Evolutionary conservation across 2,888 invertebrate genomes (phyloP).

Genomic region (Agriopis marginaria): DNA sequence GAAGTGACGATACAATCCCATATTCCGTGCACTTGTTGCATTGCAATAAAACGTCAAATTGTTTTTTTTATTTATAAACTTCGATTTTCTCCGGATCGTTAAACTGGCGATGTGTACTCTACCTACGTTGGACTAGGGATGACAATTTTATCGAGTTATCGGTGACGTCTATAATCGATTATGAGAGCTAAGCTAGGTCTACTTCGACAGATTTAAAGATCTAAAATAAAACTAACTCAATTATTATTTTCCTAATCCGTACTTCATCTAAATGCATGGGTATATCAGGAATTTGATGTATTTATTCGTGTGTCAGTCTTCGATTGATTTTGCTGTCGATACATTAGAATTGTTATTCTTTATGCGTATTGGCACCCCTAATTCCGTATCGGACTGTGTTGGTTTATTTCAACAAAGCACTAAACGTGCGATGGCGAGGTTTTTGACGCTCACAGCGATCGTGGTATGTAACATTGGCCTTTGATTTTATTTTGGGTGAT

Average conservation of each 20-base stretch:
- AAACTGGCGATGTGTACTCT: conserved; percentile 57
- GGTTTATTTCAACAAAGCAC: conserved; percentile 36
- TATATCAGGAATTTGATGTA: background rate
- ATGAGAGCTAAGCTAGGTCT: background rate
- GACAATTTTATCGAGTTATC: background rate
- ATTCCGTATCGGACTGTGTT: conserved; percentile 5
- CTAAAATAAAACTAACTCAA: too few species aligned
- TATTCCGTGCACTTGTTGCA: conserved; percentile 56
- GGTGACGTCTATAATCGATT: background rate
- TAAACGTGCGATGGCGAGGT: conserved; percentile 28
- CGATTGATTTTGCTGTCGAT: background rate
- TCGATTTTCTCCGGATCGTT: conserved; percentile 72
- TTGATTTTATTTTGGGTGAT: conserved; percentile 39
- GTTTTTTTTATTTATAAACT: conserved; percentile 81
- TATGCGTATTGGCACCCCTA: conserved; percentile 4
- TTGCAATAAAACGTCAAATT: conserved; percentile 70
- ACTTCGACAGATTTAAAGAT: too few species aligned
- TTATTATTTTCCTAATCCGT: too few species aligned
- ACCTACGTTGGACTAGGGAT: conserved; percentile 16
- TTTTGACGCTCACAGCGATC: conserved; percentile 28
- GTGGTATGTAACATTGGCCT: conserved; percentile 35
- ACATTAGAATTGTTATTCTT: background rate
- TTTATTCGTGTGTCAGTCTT: background rate
- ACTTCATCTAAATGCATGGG: too few species aligned
- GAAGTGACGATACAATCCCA: conserved; percentile 58